Percentiles rank a stretch among this genome's conserved stretches.
These are phyloP conservation scores for Pipistrellus pygmaeus DNA, from an alignment of 2,797 vertebrate genomes.

Conservation along the genomic window DNA sequence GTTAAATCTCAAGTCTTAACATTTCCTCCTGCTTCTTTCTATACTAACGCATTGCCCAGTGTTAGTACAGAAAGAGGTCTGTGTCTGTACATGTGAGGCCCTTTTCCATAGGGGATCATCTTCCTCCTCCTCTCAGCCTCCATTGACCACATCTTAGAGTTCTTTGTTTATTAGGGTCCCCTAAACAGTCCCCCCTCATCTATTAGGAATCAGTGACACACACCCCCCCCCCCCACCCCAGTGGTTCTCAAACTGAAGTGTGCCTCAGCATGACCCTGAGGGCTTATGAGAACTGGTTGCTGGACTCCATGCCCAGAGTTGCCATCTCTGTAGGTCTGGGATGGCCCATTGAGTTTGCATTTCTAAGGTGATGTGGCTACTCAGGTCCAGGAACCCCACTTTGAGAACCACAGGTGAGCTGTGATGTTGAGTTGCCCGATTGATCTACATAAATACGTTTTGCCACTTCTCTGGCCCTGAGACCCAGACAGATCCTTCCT, in stretches of 20 bases:
- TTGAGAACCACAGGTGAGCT: neutral
- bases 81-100: fast-evolving
- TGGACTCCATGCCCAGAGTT: neutral
- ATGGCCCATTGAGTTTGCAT: neutral
- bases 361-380: neutral
- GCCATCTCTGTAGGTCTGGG: neutral
- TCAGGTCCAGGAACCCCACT: neutral
- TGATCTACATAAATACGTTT: too few relatives aligned
- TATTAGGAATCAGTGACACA: neutral
- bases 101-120: neutral
- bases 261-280: neutral
- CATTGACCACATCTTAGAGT: neutral
- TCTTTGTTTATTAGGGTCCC: neutral
- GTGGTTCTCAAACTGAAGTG: too few relatives aligned
- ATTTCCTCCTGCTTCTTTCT: neutral
- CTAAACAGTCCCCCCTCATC: neutral
- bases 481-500: neutral
- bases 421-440: neutral
- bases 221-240: too few relatives aligned
- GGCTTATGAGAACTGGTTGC: neutral
- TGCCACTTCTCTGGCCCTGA: neutral
- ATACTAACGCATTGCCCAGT: neutral
- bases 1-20: neutral
- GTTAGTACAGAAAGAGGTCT: neutral
- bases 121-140: neutral